Evolutionary conservation across 2,888 invertebrate genomes (phyloP), one percentile per base, ranked within the genome.

Genomic region (Callosobruchus maculatus): DNA sequence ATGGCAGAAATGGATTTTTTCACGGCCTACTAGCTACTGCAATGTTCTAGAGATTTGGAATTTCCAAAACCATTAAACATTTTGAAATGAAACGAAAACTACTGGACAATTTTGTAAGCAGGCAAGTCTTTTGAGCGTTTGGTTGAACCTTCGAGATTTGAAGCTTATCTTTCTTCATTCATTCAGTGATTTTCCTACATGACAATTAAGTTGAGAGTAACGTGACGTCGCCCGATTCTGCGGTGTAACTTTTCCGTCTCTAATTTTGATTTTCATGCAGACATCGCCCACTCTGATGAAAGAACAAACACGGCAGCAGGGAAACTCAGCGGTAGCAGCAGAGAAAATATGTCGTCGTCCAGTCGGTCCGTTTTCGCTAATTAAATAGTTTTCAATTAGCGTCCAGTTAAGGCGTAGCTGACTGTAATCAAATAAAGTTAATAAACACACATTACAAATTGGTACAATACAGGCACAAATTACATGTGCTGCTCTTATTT

Each of bases 361-460:
- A 49, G 49, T 49, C 13, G 5, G 68, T 68, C 72, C 69, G 72
- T 73, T 73, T 75, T 74, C 72, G 72, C 74, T 76, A 77, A 77
- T 77, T 77, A 74, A 74, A 74, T 74, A 71, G 76, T 77, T 74
- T 76, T 76, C 74, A 77, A 77, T 78, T 75, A 77, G 74, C 74
- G 75, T 73, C 76, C 75, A 74, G 76, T 77, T 78, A 74, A 70
- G 75, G 74, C 49, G 49, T 49, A 49, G 49, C 49, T 73, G 22
- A 74, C 75, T 74, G 75, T 75, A 78, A 77, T 78, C 74, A 77
- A 78, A 78, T 77, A 77, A 75, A 77, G 75, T 77, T 77, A 77
- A 78, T 77, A 77, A 76, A 78, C 77, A 77, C 75, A 75, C 76
- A 76, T 78, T 73, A 77, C 77, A 78, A 77, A 77, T 78, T 77